Evolutionary conservation across 2,113 vertebrate genomes (phyloP).

Genomic region (Scartelaos histophorus): DNA sequence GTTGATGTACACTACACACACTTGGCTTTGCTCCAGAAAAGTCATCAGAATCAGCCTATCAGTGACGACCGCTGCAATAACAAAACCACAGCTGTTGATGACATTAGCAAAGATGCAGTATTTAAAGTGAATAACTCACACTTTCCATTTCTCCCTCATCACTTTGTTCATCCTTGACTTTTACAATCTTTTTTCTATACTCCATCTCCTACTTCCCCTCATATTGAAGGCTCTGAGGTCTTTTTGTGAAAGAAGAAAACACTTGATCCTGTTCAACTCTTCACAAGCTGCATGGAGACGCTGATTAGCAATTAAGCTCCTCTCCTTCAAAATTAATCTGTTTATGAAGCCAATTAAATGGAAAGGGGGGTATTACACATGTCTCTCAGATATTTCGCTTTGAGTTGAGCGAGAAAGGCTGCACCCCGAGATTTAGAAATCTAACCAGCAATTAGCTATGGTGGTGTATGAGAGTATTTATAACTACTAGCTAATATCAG

Average conservation of each 20-base stretch:
- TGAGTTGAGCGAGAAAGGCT: conserved; percentile 69
- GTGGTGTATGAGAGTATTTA: conserved; percentile 60
- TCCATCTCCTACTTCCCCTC: conserved; percentile 27
- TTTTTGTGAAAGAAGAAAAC: conserved; percentile 68
- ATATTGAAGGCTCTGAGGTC: conserved; percentile 51
- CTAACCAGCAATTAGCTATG: conserved; percentile 70
- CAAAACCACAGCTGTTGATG: conserved; percentile 28
- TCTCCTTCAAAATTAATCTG: conserved; percentile 79
- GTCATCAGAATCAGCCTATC: conserved; percentile 90
- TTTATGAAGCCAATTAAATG: conserved; percentile 82
- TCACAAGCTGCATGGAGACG: conserved; percentile 72
- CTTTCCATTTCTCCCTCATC: conserved; percentile 6
- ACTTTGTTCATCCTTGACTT: conserved; percentile 8
- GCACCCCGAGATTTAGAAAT: conserved; percentile 72
- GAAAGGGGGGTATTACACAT: conserved; percentile 59
- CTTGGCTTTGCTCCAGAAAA: conserved; percentile 88
- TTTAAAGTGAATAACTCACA: not conserved
- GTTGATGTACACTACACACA: conserved; percentile 87
- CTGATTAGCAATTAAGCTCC: conserved; percentile 79
- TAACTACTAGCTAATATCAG: conserved; percentile 52
- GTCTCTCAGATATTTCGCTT: conserved; percentile 71
- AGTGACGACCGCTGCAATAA: conserved; percentile 83
- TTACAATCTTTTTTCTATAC: conserved; percentile 15
- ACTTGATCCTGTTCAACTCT: conserved; percentile 77
- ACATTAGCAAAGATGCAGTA: not conserved